Conservation (phyloP, 2,113 vertebrate genomes). For the Amazona guildingii region DNA sequence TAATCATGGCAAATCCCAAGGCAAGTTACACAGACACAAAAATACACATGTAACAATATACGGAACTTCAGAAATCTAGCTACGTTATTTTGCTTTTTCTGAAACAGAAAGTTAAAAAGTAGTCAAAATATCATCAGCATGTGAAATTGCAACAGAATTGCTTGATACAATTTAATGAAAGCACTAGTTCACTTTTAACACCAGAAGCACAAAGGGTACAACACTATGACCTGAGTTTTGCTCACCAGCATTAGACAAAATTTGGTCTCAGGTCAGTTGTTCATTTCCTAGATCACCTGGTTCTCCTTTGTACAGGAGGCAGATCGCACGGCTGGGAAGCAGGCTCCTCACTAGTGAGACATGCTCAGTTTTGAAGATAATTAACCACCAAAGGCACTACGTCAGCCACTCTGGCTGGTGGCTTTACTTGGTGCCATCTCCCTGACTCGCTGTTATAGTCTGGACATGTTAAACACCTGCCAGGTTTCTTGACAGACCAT, state of each 20-base stretch:
- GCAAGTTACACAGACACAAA: constrained; percentile 4
- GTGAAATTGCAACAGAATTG: background rate
- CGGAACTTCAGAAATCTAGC: background rate
- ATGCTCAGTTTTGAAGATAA: background rate
- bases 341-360: background rate
- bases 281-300: background rate
- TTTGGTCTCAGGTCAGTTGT: background rate
- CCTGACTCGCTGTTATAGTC: background rate
- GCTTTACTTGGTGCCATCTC: background rate
- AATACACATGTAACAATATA: background rate
- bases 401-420: background rate
- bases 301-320: background rate
- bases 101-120: background rate
- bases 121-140: background rate
- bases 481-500: background rate
- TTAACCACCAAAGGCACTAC: background rate
- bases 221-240: background rate
- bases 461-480: background rate
- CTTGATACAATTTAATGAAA: background rate
- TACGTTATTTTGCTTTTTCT: background rate
- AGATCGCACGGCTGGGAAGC: background rate
- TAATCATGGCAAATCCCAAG: constrained; percentile 28
- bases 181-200: background rate
- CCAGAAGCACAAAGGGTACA: background rate
- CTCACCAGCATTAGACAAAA: background rate